Conservation (phyloP, 2,797 vertebrate genomes). For the Poeciliopsis presidionis region DNA sequence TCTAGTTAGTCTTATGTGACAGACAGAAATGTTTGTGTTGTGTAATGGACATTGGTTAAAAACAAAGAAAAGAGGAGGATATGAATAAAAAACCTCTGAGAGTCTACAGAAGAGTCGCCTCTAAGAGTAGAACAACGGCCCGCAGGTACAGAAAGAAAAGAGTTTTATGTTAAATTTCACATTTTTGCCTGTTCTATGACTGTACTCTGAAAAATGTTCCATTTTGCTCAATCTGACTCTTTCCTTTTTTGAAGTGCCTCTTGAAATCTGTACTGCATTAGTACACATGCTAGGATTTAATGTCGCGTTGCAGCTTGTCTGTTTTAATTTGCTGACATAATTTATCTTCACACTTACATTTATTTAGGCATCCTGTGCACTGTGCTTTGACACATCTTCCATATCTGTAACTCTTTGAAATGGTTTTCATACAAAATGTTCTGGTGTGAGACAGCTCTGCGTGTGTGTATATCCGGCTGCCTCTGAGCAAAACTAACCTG, state of each 20-base stretch:
- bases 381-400: constrained; percentile 26
- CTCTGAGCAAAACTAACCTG: constrained; percentile 30
- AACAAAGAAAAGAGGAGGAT: neutral
- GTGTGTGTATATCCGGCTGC: constrained; percentile 4
- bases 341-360: constrained; percentile 6
- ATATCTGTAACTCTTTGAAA: constrained; percentile 27
- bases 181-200: neutral
- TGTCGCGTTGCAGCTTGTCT: neutral
- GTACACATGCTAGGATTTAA: neutral
- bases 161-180: neutral
- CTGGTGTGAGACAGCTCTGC: constrained; percentile 26
- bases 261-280: neutral
- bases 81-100: neutral
- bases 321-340: neutral
- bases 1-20: neutral
- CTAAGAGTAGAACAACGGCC: too few relatives aligned
- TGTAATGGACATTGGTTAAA: neutral
- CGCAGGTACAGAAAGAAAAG: neutral
- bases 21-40: neutral
- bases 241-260: constrained; percentile 6
- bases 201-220: neutral
- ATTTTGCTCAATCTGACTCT: neutral
- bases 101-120: neutral
- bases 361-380: neutral
- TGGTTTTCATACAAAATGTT: constrained; percentile 23